A percentile compares a stretch with the other conserved stretches of the same genome.
These are phyloP conservation scores for Abramis brama DNA, from an alignment of 2,113 vertebrate species.

Conservation along the genomic window DNA sequence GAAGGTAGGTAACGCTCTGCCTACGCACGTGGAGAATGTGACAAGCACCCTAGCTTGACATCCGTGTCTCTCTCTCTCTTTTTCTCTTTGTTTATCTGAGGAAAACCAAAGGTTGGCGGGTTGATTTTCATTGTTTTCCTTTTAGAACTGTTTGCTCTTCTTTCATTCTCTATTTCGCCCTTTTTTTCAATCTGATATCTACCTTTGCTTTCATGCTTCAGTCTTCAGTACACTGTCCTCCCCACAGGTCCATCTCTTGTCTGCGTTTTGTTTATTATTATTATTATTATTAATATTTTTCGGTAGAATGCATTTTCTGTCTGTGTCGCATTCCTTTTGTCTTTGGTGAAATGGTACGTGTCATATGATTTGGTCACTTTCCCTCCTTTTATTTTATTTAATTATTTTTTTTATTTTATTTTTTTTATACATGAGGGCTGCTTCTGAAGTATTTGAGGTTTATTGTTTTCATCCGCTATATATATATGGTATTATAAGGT, in stretches of 20 bases:
- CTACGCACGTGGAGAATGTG: constrained; percentile 97
- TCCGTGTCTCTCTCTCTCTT: constrained; percentile 83
- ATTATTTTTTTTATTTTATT: constrained; percentile 18
- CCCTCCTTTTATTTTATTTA: constrained; percentile 20
- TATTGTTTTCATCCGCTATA: background rate
- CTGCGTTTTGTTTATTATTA: constrained; percentile 71
- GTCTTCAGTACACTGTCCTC: constrained; percentile 79
- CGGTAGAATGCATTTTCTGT: constrained; percentile 89
- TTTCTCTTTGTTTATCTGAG: constrained; percentile 67
- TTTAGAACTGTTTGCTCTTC: constrained; percentile 46
- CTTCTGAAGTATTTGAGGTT: constrained; percentile 21
- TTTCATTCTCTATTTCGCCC: constrained; percentile 68
- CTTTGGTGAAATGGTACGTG: constrained; percentile 78
- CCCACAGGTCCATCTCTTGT: constrained; percentile 79
- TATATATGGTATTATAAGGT: too few relatives aligned
- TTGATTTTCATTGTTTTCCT: constrained; percentile 69
- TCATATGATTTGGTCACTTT: constrained; percentile 70
- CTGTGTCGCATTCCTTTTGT: constrained; percentile 84
- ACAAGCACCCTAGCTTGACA: constrained; percentile 98
- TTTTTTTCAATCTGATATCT: constrained; percentile 42
- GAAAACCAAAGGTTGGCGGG: constrained; percentile 62
- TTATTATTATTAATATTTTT: constrained; percentile 67
- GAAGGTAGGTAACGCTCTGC: constrained; percentile 98
- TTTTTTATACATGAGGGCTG: constrained; percentile 37
- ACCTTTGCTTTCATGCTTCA: constrained; percentile 75